Base-by-base conservation (phyloP, 2,888 invertebrate genomes). In the Tenthredo amoena region DNA sequence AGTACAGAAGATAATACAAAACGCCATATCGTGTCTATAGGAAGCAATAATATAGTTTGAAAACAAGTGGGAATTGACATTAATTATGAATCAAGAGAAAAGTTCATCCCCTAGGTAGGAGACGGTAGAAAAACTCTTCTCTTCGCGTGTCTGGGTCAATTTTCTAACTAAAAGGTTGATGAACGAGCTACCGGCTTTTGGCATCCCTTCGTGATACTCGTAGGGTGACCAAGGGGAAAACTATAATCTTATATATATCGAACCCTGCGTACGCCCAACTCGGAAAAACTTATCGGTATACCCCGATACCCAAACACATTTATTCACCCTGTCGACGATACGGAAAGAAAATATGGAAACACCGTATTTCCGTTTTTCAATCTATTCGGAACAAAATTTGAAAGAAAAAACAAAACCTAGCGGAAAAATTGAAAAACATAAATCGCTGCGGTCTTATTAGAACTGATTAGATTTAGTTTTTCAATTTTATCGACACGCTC, bases 51-150 rank as follows among this genome's bases (percentile, higher is more conserved):
- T 34, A 68, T 31, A 68, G 34, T 34, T 68, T 6, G 6, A 15
- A 65, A 12, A 31, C 34, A 55, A 50, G 34, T 55, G 34, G 2
- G 77, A 50, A 77, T 77, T 77, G 55, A 55, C 21, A 77, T 77
- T 55, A 77, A 77, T 77, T 77, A 77, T 77, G 77, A 77, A 77
- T 77, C 77, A 77, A 50, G 18, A 55, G 9, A 77, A 40, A 77
- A 40, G 77, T 43, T 43, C n/a, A 74, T 74, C 72, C 72, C 21
- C n/a, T 74, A n/a, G 40, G 5, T 9, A 74, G 18, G 18, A 74
- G 43, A 26, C 21, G 10, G 21, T 40, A 40, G 12, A 43, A 34
- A 72, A 74, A 43, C n/a, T 71, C 18, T 74, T 74, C 21, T 43
- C 40, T 26, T 3, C 21, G 43, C 43, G 43, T 40, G 72, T 10